Evolutionary conservation across 2,797 vertebrate genomes (phyloP), one percentile per base, ranked within the genome.

Genomic region (Pipistrellus pygmaeus): DNA sequence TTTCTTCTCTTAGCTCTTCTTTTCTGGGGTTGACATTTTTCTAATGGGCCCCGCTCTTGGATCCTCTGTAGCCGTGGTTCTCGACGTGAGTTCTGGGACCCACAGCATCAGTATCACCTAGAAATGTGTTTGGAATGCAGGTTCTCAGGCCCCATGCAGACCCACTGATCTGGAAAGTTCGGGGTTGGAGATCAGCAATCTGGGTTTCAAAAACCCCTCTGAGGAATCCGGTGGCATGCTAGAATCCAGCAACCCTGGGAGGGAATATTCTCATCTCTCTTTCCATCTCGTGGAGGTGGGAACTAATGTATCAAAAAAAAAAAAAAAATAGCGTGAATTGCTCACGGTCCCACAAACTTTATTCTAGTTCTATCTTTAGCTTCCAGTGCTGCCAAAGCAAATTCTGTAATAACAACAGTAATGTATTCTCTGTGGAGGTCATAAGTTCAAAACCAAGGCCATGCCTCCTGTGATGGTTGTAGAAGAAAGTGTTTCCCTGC

Each of bases 391-490:
- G n/a, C 25, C 12, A 0, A 46, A 2, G 48, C 41, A 62, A 60
- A 38, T 62, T 8, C 23, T 35, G 6, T 73, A 5, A 66, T 30
- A n/a, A 68, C n/a, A 57, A 27, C 21, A 64, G 46, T 57, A 32
- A 75, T 11, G 6, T 12, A 10, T 35, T 69, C 27, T 68, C 57
- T 80, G 48, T 10, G 30, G 60, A 71, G 30, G 32, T 25, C 32
- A 5, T 18, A 69, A 38, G 69, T 46, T 55, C 27, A 41, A 64
- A 64, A 9, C 32, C 12, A 53, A 55, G 20, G n/a, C n/a, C 55
- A 3, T 0, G 1, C 46, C 30, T 15, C 5, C 80, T 64, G 11
- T 1, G 17, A 80, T 38, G 44, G 17, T 8, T 51, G 9, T 11
- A 3, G 72, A 32, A 17, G 25, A 48, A 41, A 8, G 4, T 12